These are phyloP conservation scores for Drosophila busckii DNA, from an alignment of 1,140 invertebrate species.

Conservation along the genomic window DNA sequence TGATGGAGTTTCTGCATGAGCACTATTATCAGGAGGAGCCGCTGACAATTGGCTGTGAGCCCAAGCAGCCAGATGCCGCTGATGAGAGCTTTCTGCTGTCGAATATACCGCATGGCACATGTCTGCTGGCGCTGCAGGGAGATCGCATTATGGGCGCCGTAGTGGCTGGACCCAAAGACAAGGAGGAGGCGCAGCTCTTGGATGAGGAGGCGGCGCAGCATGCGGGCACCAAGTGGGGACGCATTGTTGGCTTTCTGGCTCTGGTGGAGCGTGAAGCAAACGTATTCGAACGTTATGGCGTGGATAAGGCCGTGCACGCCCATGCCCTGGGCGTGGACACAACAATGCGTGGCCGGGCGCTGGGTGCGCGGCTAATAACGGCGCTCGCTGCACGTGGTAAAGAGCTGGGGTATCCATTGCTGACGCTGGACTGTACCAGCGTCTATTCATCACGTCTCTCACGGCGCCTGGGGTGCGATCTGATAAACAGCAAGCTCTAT, in stretches of 20 bases:
- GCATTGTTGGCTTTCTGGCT: slow-evolving; percentile 38
- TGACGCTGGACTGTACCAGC: slow-evolving; percentile 57
- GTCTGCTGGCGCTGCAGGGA: slow-evolving; percentile 20
- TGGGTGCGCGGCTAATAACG: slow-evolving; percentile 38
- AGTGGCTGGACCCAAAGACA: slow-evolving; percentile 45
- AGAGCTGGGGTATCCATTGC: slow-evolving; percentile 32
- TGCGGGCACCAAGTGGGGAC: slow-evolving; percentile 48
- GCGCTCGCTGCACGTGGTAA: slow-evolving; percentile 14
- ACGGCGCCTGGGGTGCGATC: slow-evolving; percentile 38
- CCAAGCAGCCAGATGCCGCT: slow-evolving; percentile 28
- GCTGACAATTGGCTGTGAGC: slow-evolving; percentile 38
- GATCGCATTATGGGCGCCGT: slow-evolving; percentile 43
- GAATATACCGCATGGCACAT: slow-evolving; percentile 38
- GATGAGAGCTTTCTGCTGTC: slow-evolving; percentile 48
- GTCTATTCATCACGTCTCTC: slow-evolving; percentile 45
- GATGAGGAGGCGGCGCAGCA: slow-evolving; percentile 6
- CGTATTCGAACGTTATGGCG: slow-evolving; percentile 29
- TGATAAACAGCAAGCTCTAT: slow-evolving; percentile 34
- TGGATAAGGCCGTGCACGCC: slow-evolving; percentile 35
- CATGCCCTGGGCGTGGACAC: slow-evolving; percentile 49
- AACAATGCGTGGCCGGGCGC: slow-evolving; percentile 26
- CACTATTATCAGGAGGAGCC: slow-evolving; percentile 61
- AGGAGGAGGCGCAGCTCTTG: slow-evolving; percentile 2
- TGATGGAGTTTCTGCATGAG: slow-evolving; percentile 40
- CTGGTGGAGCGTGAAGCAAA: slow-evolving; percentile 30